Evolutionary conservation across 1,140 invertebrate genomes (phyloP).

Genomic region (Trichomalopsis sarcophagae): DNA sequence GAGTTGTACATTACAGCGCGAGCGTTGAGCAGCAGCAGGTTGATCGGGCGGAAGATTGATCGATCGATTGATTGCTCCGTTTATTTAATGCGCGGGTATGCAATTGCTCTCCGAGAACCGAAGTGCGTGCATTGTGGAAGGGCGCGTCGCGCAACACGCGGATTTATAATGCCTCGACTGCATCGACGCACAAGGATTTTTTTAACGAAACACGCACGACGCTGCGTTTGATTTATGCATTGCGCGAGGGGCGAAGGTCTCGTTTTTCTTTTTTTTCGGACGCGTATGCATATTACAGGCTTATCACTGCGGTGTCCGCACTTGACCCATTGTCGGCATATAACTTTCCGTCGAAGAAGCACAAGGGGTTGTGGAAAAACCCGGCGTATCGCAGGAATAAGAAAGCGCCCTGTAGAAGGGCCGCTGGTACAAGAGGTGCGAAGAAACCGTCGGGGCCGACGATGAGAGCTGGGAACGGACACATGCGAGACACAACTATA

Average conservation of each 20-base stretch:
- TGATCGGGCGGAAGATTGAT: neutral
- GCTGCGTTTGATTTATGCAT: too few relatives aligned
- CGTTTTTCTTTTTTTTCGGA: too few relatives aligned
- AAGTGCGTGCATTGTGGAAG: neutral
- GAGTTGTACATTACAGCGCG: neutral
- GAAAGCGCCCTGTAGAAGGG: neutral
- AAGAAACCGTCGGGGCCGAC: neutral
- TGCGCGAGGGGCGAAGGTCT: too few relatives aligned
- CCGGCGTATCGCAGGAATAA: neutral
- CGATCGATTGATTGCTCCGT: neutral
- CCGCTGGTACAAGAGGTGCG: neutral
- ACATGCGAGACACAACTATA: neutral
- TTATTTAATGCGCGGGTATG: conserved; percentile 27
- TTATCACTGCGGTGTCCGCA: too few relatives aligned
- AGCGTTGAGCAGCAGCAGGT: neutral
- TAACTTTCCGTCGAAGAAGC: too few relatives aligned
- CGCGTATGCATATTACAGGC: too few relatives aligned
- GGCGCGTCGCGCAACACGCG: neutral
- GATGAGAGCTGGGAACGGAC: neutral
- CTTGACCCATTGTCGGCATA: too few relatives aligned
- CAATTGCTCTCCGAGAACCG: neutral
- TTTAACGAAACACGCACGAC: neutral
- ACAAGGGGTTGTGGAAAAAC: too few relatives aligned
- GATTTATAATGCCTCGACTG: neutral
- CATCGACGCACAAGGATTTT: neutral